Percentiles rank a stretch among this genome's conserved stretches.
Conservation (phyloP, 35 echinoderm and acorn worm genomes). For the Ophioderma brevispina region DNA sequence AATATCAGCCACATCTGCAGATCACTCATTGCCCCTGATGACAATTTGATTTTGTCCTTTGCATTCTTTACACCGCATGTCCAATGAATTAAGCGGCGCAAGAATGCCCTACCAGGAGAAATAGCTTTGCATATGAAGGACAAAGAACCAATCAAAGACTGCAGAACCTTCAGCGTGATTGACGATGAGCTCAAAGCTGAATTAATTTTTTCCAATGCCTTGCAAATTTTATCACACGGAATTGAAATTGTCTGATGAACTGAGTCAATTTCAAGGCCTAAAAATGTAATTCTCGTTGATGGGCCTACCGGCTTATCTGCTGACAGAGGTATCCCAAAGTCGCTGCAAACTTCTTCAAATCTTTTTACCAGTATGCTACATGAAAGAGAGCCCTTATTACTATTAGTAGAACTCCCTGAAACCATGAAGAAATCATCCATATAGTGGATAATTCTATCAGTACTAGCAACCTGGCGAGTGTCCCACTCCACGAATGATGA, state of each 20-base stretch:
- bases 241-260: background rate
- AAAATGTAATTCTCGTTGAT: background rate
- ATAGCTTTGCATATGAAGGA: conserved; percentile 27
- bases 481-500: conserved; percentile 17
- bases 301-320: conserved; percentile 15
- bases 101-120: conserved; percentile 18
- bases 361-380: background rate
- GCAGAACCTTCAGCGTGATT: background rate
- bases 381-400: too few relatives aligned
- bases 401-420: background rate
- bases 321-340: conserved; percentile 22
- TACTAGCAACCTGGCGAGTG: background rate
- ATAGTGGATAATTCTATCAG: conserved; percentile 11
- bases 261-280: conserved; percentile 38
- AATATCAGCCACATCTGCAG: background rate
- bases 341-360: conserved; percentile 13
- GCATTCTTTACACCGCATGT: background rate
- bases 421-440: conserved; percentile 44
- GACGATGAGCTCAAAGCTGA: background rate
- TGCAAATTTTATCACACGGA: conserved; percentile 13
- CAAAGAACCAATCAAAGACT: conserved; percentile 36
- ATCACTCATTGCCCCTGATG: background rate
- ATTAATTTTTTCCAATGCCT: background rate
- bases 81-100: conserved; percentile 32
- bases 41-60: background rate